Base-by-base conservation (phyloP, 1,140 invertebrate species). In the Vanessa atalanta region DNA sequence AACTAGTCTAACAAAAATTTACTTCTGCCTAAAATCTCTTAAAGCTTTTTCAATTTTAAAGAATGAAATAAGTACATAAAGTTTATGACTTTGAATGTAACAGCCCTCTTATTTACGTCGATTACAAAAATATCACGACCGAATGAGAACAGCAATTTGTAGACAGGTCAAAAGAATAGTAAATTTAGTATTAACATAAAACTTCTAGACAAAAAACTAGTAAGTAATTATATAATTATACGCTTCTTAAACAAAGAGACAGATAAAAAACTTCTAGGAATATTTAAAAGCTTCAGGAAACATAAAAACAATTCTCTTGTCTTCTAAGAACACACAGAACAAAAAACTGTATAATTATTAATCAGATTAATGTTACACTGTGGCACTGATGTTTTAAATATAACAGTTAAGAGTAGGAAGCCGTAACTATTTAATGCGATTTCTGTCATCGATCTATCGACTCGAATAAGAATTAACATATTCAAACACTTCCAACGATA, bases 371-470 rank as follows among this genome's bases (percentile, higher is more conserved):
- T 69, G 31, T 69, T 60, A 37, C 51, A 68, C 47, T 69, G 51
- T 51, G 48, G n/a, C 31, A 71, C 31, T 48, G 16, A 64, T 63
- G 47, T 37, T 64, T 53, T 53, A 70, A 43, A 65, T 71, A 63
- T 2, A 71, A 53, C 60, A 47, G 16, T 26, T 65, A 71, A 37
- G 48, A 64, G 26, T 31, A 65, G 69, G 60, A 71, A 71, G 31
- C 69, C 50, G 50, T 69, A 69, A 48, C 15, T 43, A 47, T 57
- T 57, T 69, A 57, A 69, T 57, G n/a, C 16, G 53, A 57, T 60
- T 67, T 57, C 66, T 69, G 31, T 69, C 53, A n/a, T 20, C 66
- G 31, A 55, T 69, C n/a, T 47, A 69, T 69, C 53, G 53, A 57
- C 20, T 26, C 53, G 20, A 23, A 57, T 57, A 23, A 57, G 15